These are phyloP conservation scores for Capreolus pygargus DNA, from an alignment of 2,113 vertebrate genomes.

Conservation along the genomic window DNA sequence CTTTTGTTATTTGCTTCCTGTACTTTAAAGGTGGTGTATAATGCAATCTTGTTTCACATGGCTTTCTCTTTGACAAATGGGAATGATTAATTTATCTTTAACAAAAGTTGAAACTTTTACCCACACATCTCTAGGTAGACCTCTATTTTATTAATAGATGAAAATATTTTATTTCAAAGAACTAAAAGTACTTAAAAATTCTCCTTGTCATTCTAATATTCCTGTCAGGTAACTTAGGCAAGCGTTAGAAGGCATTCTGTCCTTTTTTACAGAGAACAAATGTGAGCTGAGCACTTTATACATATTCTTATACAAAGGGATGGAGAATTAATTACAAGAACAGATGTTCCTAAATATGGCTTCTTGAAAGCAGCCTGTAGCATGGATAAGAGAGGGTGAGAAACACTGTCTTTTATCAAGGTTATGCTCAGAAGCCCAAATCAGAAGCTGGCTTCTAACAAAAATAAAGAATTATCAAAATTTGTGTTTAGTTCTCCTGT, in stretches of 20 bases:
- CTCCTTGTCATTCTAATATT: background rate
- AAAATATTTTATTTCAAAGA: constrained; percentile 26
- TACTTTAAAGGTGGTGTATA: constrained; percentile 7
- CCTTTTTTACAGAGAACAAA: background rate
- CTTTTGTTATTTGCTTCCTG: constrained; percentile 66
- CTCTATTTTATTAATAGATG: background rate
- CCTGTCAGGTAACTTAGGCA: background rate
- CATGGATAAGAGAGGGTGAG: background rate
- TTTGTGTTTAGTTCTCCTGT: background rate
- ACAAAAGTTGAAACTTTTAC: background rate
- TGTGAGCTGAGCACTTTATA: background rate
- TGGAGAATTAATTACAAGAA: background rate
- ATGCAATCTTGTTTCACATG: background rate
- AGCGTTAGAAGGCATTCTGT: background rate
- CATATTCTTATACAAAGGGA: background rate
- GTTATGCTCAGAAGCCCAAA: background rate
- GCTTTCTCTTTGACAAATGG: constrained; percentile 46
- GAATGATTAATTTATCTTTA: constrained; percentile 27
- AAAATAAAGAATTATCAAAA: background rate
- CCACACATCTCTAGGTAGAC: background rate
- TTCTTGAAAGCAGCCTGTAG: background rate
- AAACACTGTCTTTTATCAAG: background rate
- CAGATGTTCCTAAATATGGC: background rate
- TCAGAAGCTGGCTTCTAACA: background rate
- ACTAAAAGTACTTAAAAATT: background rate